Evolutionary conservation across 2,113 vertebrate species (phyloP).

Genomic region (Phainopepla nitens): DNA sequence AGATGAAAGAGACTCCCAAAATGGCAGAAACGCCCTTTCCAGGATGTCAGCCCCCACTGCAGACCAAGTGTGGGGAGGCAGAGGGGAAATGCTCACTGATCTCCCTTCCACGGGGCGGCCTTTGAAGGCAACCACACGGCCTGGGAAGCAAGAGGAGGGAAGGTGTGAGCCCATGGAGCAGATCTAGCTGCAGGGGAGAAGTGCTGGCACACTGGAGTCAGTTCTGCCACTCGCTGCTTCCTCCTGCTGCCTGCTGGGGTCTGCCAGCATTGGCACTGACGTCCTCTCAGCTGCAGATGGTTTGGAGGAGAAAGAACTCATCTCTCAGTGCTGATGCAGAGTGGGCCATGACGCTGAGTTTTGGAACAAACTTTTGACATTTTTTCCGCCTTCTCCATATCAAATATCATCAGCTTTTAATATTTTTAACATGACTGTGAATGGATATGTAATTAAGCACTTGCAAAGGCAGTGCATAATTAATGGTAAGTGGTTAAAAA

Average conservation of each 20-base stretch:
- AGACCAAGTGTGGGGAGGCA: accelerated
- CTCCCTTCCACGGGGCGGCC: accelerated
- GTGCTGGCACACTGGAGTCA: accelerated
- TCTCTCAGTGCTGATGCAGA: neutral
- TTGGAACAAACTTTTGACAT: neutral
- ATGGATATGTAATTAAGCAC: too few species aligned
- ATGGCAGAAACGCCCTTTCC: neutral
- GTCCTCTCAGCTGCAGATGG: accelerated
- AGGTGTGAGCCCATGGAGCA: neutral
- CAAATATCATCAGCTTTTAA: neutral
- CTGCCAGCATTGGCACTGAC: accelerated
- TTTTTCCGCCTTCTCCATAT: neutral
- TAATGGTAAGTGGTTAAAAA: neutral
- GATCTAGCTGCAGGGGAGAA: neutral
- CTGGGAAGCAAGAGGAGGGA: neutral
- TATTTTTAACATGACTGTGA: neutral
- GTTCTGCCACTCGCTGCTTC: neutral
- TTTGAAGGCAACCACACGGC: accelerated
- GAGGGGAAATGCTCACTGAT: accelerated
- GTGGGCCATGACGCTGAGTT: neutral
- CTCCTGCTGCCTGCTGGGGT: neutral
- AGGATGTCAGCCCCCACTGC: accelerated
- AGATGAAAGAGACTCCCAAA: neutral
- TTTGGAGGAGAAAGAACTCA: too few species aligned
- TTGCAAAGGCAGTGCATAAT: neutral